Conservation (phyloP, 1,140 invertebrate species). For the Drosophila lini region DNA sequence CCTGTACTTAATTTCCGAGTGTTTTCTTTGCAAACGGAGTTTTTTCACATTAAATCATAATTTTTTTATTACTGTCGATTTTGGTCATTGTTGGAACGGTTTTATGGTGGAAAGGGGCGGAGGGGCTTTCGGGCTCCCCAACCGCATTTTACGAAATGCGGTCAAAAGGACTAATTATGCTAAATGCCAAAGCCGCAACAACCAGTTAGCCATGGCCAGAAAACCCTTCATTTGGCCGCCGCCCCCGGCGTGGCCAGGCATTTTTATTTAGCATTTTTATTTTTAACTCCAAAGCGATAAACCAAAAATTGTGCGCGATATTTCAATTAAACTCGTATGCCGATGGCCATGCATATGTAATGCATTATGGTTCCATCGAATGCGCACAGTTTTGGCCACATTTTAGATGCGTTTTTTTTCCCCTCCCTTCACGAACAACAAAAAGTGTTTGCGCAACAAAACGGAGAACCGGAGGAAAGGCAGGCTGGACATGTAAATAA, state of each 20-base stretch:
- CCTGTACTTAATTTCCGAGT: neutral
- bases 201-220: constrained; percentile 69
- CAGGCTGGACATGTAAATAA: constrained; percentile 65
- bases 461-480: constrained; percentile 6
- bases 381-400: constrained; percentile 49
- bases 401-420: constrained; percentile 12
- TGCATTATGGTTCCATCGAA: constrained; percentile 63
- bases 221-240: constrained; percentile 19
- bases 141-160: constrained; percentile 74
- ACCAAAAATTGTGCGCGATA: constrained; percentile 71
- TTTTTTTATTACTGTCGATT: constrained; percentile 23
- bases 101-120: neutral
- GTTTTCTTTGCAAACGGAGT: neutral
- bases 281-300: constrained; percentile 56
- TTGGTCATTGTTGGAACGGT: constrained; percentile 11
- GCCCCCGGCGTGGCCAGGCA: neutral
- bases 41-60: constrained; percentile 5
- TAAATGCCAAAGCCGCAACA: constrained; percentile 75
- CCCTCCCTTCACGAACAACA: constrained; percentile 17
- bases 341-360: constrained; percentile 36
- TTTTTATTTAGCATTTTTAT: constrained; percentile 9
- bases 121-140: constrained; percentile 21
- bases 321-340: constrained; percentile 71
- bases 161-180: constrained; percentile 77
- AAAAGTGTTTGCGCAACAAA: constrained; percentile 48